Evolutionary conservation across 2,888 invertebrate genomes (phyloP).

Genomic region (Teleogryllus oceanicus): DNA sequence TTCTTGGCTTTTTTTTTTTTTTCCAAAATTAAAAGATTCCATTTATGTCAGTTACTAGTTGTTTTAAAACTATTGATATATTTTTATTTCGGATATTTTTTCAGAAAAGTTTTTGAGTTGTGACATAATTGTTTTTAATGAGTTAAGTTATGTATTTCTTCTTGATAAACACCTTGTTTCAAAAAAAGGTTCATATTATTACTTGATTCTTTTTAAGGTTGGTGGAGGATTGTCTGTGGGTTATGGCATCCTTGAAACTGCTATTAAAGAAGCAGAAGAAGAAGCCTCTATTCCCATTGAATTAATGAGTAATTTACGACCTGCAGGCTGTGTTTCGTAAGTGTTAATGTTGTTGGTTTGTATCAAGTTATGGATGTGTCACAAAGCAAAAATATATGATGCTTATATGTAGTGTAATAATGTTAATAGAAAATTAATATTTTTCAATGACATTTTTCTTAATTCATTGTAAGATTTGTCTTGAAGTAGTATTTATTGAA

Average conservation of each 20-base stretch:
- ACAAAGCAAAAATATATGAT: too few relatives aligned
- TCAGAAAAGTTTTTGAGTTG: too few relatives aligned
- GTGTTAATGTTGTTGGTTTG: constrained; percentile 40
- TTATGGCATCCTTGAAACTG: constrained; percentile 82
- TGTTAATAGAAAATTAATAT: not conserved
- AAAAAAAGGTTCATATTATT: too few relatives aligned
- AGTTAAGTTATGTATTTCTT: too few relatives aligned
- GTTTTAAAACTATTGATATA: too few relatives aligned
- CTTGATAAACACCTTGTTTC: too few relatives aligned
- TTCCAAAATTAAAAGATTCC: too few relatives aligned
- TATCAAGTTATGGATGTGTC: not conserved
- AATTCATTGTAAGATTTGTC: not conserved
- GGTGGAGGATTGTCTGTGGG: constrained; percentile 90
- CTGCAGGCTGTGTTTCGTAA: constrained; percentile 79
- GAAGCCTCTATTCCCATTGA: constrained; percentile 86
- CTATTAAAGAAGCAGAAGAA: constrained; percentile 89
- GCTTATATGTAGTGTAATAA: not conserved
- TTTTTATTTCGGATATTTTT: too few relatives aligned
- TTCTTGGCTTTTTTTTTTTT: too few relatives aligned
- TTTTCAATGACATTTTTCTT: not conserved
- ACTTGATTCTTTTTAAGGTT: constrained; percentile 47
- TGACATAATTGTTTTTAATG: too few relatives aligned
- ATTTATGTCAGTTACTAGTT: too few relatives aligned
- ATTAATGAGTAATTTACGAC: constrained; percentile 69
- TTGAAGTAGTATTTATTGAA: too few relatives aligned